Evolutionary conservation across 2,113 vertebrate species (phyloP).

Genomic region (Zosterops hypoxanthus): DNA sequence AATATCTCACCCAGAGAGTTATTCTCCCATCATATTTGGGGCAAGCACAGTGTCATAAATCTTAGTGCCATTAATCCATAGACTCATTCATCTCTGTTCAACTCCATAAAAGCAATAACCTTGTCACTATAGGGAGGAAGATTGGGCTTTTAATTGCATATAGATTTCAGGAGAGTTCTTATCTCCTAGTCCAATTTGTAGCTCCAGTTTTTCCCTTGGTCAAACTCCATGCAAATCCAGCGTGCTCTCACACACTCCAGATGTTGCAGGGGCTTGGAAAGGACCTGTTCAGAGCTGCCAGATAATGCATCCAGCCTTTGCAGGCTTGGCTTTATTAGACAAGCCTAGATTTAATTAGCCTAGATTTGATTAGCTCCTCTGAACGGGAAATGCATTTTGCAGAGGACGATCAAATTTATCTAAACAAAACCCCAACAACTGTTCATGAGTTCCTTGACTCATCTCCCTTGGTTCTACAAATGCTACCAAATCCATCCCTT

Average conservation of each 20-base stretch:
- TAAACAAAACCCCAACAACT: background rate
- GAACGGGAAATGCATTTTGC: background rate
- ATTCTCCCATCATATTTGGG: constrained; percentile 54
- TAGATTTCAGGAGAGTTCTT: constrained; percentile 67
- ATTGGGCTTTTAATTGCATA: constrained; percentile 72
- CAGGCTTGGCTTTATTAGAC: background rate
- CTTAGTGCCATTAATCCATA: constrained; percentile 59
- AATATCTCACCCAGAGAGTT: constrained; percentile 46
- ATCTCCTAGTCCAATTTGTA: constrained; percentile 61
- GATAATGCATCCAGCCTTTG: background rate
- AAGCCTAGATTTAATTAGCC: constrained; percentile 13
- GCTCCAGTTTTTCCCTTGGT: background rate
- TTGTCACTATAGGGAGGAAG: constrained; percentile 61
- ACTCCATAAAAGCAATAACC: constrained; percentile 71
- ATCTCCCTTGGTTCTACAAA: background rate
- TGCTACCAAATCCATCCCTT: background rate
- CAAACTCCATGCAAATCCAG: constrained; percentile 44
- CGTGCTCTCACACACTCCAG: background rate
- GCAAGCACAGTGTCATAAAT: constrained; percentile 69
- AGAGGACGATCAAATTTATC: background rate
- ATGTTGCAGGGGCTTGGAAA: background rate
- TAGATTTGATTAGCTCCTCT: constrained; percentile 11
- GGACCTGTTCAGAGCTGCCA: background rate
- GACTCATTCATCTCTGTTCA: constrained; percentile 70
- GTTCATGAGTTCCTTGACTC: rapidly evolving